phyloP scores from a whole-genome alignment of 2,797 vertebrate genomes.

The Poeciliopsis presidionis region DNA sequence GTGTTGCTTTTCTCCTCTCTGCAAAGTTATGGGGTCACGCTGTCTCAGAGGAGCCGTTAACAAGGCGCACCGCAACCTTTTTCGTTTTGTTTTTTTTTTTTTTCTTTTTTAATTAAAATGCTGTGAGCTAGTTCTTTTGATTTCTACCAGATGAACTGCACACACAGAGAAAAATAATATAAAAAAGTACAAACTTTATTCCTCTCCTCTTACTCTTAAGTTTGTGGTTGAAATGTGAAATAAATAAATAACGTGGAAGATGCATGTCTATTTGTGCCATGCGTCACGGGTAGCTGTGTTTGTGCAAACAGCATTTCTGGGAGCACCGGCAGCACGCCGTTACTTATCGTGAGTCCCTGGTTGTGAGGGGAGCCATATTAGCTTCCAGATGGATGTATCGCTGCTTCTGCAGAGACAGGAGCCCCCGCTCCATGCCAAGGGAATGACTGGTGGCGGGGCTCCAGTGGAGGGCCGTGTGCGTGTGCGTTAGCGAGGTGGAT shows the following conservation, averaged over 20 bases:
- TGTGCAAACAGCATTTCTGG: conserved; percentile 25
- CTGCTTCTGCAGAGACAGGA: conserved; percentile 50
- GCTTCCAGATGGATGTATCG: conserved; percentile 52
- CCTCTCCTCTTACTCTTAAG: not conserved
- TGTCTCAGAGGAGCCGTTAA: not conserved
- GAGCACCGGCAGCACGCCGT: conserved; percentile 14
- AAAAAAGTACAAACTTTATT: not conserved
- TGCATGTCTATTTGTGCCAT: not conserved
- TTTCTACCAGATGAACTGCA: not conserved
- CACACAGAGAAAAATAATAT: not conserved
- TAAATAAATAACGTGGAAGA: not conserved
- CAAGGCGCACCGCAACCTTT: not conserved
- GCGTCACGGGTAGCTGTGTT: not conserved
- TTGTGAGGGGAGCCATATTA: conserved; percentile 57
- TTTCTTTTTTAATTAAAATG: conserved; percentile 10
- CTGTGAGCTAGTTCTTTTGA: conserved; percentile 6
- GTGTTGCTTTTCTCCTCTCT: conserved; percentile 22
- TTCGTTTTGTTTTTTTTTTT: too few relatives aligned
- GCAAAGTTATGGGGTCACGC: conserved; percentile 34
- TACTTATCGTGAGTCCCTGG: conserved; percentile 20
- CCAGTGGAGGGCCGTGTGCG: conserved; percentile 5
- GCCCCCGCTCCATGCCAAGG: conserved; percentile 50
- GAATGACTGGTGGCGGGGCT: conserved; percentile 56
- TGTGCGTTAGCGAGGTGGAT: conserved; percentile 16
- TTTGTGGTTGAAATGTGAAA: not conserved